phyloP scores from a whole-genome alignment of 2,888 invertebrate genomes.

The Lithophane leautieri region DNA sequence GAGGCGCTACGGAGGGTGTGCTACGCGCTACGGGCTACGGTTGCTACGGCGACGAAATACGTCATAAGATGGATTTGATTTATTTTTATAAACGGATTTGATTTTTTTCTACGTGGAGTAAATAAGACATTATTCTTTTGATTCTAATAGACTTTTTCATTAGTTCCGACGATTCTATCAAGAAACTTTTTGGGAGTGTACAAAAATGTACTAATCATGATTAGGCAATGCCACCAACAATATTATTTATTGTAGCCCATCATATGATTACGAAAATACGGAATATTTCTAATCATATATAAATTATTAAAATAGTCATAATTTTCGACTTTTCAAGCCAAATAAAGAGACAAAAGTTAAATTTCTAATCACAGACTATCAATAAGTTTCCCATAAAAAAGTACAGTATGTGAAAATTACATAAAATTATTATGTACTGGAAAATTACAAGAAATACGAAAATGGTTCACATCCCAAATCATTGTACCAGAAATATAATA shows the following conservation, averaged over 20 bases:
- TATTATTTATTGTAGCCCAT: not conserved
- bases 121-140: slow-evolving; percentile 8
- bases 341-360: not conserved
- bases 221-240: not conserved
- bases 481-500: not conserved
- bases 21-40: slow-evolving; percentile 56
- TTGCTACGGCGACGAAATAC: slow-evolving; percentile 49
- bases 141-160: not conserved
- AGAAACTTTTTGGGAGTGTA: not conserved
- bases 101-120: slow-evolving; percentile 23
- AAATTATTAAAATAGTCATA: not conserved
- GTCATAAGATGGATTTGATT: slow-evolving; percentile 47
- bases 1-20: slow-evolving; percentile 71
- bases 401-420: not conserved
- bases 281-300: not conserved
- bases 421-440: not conserved
- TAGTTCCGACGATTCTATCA: not conserved
- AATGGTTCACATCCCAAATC: not conserved
- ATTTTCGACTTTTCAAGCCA: not conserved
- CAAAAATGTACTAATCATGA: not conserved
- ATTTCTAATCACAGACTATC: not conserved
- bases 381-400: not conserved
- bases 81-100: slow-evolving; percentile 28
- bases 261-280: slow-evolving; percentile 21
- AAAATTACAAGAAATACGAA: not conserved